A percentile compares a stretch with the other conserved stretches of the same genome.
phyloP scores from a whole-genome alignment of 2,888 invertebrate genomes.

The Gisinianus flammeolus region DNA sequence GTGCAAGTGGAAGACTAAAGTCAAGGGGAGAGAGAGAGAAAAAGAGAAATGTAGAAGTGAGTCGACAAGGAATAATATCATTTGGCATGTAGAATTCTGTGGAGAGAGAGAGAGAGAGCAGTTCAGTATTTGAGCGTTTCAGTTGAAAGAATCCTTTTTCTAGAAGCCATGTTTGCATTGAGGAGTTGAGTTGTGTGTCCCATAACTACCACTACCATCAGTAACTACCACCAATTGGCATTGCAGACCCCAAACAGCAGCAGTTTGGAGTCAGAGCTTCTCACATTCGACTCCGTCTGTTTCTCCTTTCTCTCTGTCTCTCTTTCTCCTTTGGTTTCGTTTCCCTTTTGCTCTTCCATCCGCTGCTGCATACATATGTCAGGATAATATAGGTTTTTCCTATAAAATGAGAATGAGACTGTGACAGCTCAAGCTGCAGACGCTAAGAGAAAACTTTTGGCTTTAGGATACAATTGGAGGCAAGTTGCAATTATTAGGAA shows the following conservation, averaged over 20 bases:
- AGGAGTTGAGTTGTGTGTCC: background rate
- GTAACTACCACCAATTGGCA: background rate
- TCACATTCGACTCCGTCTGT: background rate
- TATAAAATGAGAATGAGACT: background rate
- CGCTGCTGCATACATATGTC: background rate
- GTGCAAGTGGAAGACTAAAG: background rate
- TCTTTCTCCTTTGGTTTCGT: background rate
- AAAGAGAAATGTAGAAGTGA: background rate
- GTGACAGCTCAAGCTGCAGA: background rate
- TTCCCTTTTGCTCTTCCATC: background rate
- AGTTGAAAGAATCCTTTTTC: background rate
- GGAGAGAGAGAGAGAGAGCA: background rate
- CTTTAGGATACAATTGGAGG: conserved; percentile 37
- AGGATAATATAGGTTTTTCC: background rate
- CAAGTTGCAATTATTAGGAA: conserved; percentile 47
- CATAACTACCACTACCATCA: background rate
- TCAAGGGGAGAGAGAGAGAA: background rate
- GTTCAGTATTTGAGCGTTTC: background rate
- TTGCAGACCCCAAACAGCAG: background rate
- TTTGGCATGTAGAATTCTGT: conserved; percentile 18
- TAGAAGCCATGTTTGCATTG: background rate
- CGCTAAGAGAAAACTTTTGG: conserved; percentile 30
- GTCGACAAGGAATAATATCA: conserved; percentile 36
- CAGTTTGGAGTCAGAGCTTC: background rate
- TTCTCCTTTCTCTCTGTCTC: background rate